Percentiles rank a stretch among this genome's conserved stretches.
phyloP scores from a whole-genome alignment of 2,888 invertebrate species.

The Andrena bicolor region DNA sequence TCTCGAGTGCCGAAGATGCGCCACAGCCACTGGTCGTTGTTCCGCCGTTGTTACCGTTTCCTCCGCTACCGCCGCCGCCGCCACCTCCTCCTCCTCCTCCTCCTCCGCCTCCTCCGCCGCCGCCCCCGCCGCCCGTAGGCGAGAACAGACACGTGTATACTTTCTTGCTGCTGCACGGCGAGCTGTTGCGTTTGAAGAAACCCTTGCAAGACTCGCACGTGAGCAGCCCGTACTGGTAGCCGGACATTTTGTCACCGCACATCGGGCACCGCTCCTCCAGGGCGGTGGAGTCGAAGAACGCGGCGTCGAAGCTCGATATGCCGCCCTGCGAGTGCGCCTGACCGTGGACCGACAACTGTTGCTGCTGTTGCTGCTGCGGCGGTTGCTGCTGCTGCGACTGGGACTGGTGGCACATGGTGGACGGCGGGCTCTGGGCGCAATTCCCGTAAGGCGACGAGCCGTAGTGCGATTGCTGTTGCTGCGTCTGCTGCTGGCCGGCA shows the following conservation, averaged over 20 bases:
- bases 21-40: conserved; percentile 44
- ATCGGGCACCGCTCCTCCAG: conserved; percentile 90
- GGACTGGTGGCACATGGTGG: conserved; percentile 81
- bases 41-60: conserved; percentile 67
- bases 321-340: conserved; percentile 81
- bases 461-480: conserved; percentile 83
- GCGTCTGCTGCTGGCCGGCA: conserved; percentile 82
- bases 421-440: conserved; percentile 85
- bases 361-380: conserved; percentile 79
- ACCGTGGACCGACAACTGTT: conserved; percentile 86
- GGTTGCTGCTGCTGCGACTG: conserved; percentile 78
- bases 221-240: conserved; percentile 91
- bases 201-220: conserved; percentile 92
- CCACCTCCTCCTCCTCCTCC: conserved; percentile 53
- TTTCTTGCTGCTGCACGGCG: conserved; percentile 91
- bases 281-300: conserved; percentile 85
- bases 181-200: conserved; percentile 89
- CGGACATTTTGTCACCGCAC: conserved; percentile 91
- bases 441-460: conserved; percentile 86
- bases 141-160: conserved; percentile 89
- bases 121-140: conserved; percentile 78
- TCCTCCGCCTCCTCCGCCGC: conserved; percentile 65
- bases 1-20: conserved; percentile 66
- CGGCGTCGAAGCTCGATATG: conserved; percentile 87
- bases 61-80: conserved; percentile 71